A percentile compares a stretch with the other conserved stretches of the same genome.
These are phyloP conservation scores for Brenthis hecate DNA, from an alignment of 2,888 invertebrate species.

Conservation along the genomic window DNA sequence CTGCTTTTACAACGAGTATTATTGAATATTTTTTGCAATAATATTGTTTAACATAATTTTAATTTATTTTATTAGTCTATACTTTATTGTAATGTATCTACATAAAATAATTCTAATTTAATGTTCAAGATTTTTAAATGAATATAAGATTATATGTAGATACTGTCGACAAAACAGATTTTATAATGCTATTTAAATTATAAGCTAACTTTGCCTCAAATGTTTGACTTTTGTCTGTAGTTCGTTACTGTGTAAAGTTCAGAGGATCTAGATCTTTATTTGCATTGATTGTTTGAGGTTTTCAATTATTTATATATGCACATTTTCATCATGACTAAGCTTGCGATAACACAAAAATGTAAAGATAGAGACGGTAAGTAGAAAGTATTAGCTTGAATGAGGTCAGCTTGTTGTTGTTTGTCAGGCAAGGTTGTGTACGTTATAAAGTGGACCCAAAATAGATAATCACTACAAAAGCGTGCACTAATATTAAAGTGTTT, in stretches of 20 bases:
- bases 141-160: no score
- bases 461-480: slow-evolving; percentile 26
- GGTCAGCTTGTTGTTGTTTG: slow-evolving; percentile 11
- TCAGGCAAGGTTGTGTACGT: slow-evolving; percentile 14
- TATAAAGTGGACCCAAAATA: slow-evolving; percentile 23
- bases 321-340: neutral
- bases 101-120: neutral
- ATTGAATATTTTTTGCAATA: no score
- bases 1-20: no score
- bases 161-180: neutral
- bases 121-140: neutral
- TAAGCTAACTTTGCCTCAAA: neutral
- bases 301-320: neutral
- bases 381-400: slow-evolving; percentile 1
- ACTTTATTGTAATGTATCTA: neutral
- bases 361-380: neutral
- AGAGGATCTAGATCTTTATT: neutral
- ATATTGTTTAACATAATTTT: neutral
- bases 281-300: neutral
- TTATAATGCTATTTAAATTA: neutral
- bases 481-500: slow-evolving; percentile 18
- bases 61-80: neutral
- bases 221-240: neutral
- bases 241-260: neutral
- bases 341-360: neutral